Evolutionary conservation across 2,797 vertebrate genomes (phyloP).

Genomic region (Yasuhikotakia modesta): DNA sequence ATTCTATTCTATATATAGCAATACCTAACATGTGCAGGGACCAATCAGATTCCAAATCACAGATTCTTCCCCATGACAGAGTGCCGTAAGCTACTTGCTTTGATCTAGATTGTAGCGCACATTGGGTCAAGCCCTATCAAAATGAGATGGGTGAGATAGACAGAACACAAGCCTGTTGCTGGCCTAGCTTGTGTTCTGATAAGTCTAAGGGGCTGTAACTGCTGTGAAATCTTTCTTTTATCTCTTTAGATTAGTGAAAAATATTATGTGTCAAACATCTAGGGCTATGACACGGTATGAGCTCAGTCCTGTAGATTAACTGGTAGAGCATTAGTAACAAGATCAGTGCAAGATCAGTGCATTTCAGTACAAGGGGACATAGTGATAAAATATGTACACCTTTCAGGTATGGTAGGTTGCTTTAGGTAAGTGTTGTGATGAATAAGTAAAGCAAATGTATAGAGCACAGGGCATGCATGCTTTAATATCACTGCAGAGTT

Average conservation of each 20-base stretch:
- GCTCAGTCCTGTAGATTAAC: background rate
- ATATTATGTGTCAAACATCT: background rate
- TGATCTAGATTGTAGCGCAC: conserved; percentile 52
- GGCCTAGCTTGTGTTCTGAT: conserved; percentile 26
- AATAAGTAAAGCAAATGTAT: too few species aligned
- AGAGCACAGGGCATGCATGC: background rate
- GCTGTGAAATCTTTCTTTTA: background rate
- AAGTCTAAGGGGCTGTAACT: conserved; percentile 37
- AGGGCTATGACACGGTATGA: background rate
- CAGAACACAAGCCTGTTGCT: conserved; percentile 30
- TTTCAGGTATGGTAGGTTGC: background rate
- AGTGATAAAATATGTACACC: background rate
- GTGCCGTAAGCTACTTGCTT: conserved; percentile 53
- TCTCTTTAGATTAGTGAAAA: background rate
- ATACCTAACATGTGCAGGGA: conserved; percentile 48
- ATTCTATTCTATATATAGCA: conserved; percentile 62
- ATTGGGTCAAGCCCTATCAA: conserved; percentile 52
- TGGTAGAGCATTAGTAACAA: conserved; percentile 2
- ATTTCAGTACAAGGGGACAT: background rate
- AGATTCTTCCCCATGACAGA: conserved; percentile 41
- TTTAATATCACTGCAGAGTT: background rate
- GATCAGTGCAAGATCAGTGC: too few species aligned
- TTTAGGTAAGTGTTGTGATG: background rate
- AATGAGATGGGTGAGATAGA: conserved; percentile 17
- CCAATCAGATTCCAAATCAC: conserved; percentile 59